Evolutionary conservation across 2,888 invertebrate species (phyloP).

Genomic region (Dryomyza anilis): DNA sequence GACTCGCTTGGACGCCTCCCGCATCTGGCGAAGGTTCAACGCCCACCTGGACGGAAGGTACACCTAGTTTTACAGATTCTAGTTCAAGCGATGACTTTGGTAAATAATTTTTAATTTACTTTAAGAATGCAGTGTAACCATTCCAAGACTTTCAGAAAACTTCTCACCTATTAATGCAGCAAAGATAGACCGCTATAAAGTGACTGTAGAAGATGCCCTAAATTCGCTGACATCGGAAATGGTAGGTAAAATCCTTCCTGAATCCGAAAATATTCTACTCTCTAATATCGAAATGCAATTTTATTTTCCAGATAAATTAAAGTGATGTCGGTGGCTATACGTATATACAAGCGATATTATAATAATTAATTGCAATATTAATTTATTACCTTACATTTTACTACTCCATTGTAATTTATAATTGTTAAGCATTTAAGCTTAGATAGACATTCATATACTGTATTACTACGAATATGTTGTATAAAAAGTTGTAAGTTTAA

Average conservation of each 20-base stretch:
- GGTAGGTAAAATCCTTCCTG: no score
- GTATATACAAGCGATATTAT: no score
- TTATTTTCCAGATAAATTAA: constrained; percentile 20
- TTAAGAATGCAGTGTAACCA: background rate
- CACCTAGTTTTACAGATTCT: constrained; percentile 96
- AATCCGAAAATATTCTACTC: background rate
- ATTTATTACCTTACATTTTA: background rate
- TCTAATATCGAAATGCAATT: background rate
- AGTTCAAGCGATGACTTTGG: constrained; percentile 89
- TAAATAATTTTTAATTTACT: constrained; percentile 43
- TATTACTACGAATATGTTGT: background rate
- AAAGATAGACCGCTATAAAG: constrained; percentile 62
- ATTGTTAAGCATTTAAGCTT: background rate
- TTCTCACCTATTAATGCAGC: constrained; percentile 64
- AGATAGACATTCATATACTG: background rate
- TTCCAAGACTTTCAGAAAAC: constrained; percentile 48
- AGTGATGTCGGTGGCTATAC: background rate
- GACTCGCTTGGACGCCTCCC: constrained; percentile 77
- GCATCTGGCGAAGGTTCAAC: constrained; percentile 88
- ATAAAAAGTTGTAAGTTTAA: background rate
- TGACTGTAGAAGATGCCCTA: constrained; percentile 73
- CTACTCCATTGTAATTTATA: background rate
- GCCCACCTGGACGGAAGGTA: constrained; percentile 98
- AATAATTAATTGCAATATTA: no score
- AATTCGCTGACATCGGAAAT: constrained; percentile 85